A percentile compares a stretch with the other conserved stretches of the same genome.
Conservation (phyloP, 2,797 vertebrate genomes). For the Propithecus perrieri region DNA sequence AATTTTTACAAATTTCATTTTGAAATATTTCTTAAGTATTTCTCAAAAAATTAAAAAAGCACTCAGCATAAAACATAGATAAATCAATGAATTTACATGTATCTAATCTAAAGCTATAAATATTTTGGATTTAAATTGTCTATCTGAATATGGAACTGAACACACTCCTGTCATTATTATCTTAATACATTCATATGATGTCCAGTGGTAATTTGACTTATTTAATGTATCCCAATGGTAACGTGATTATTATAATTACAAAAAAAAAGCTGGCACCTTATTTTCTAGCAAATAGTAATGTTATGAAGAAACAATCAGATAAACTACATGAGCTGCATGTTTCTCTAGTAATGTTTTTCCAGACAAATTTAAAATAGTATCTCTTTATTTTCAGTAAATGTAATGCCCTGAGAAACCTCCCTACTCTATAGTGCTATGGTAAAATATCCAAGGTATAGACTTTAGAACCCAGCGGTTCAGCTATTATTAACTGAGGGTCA, state of each 20-base stretch:
- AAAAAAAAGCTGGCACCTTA: neutral
- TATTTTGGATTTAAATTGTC: neutral
- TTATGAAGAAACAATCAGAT: neutral
- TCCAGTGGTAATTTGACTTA: neutral
- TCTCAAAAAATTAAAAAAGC: neutral
- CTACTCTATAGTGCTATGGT: neutral
- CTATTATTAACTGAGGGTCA: neutral
- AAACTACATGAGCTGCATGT: neutral
- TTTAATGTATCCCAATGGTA: neutral
- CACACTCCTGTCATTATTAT: neutral
- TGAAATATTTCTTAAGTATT: neutral
- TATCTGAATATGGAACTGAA: neutral
- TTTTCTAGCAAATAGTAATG: neutral
- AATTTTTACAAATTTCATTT: constrained; percentile 19
- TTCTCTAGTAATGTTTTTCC: neutral
- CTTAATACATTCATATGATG: neutral
- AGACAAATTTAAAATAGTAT: neutral
- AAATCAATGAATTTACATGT: neutral
- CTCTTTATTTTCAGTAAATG: neutral
- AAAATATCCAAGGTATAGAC: neutral
- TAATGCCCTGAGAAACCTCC: neutral
- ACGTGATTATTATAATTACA: neutral
- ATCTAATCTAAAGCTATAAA: neutral
- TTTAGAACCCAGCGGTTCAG: neutral
- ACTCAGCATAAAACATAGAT: neutral